Evolutionary conservation across 1,140 invertebrate genomes (phyloP).

Genomic region (Lucilia sericata): DNA sequence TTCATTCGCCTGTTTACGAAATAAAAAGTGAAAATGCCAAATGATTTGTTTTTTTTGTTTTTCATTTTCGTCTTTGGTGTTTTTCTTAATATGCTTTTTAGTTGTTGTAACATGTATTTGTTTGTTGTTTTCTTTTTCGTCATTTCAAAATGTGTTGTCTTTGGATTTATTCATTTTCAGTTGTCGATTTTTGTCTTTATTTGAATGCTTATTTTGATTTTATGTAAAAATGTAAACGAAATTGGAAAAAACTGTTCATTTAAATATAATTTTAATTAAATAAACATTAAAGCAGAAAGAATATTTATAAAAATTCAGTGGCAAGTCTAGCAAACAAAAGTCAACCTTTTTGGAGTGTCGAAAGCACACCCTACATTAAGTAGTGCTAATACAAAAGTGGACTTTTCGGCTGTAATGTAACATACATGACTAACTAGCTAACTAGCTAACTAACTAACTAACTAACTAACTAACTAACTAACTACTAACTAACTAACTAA

Average conservation of each 20-base stretch:
- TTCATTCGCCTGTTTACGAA: conserved; percentile 7
- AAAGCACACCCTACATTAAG: too few relatives aligned
- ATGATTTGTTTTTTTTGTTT: background rate
- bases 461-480: too few relatives aligned
- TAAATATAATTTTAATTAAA: background rate
- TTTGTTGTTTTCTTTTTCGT: background rate
- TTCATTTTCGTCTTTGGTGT: background rate
- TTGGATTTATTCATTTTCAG: background rate
- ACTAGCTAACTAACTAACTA: too few relatives aligned
- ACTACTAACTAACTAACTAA: too few relatives aligned
- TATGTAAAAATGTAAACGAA: background rate
- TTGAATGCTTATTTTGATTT: background rate
- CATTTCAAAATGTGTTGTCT: background rate
- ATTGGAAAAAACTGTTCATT: background rate
- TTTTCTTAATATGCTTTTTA: background rate
- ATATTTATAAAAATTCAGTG: background rate
- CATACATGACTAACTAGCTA: too few relatives aligned
- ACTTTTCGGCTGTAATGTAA: too few relatives aligned
- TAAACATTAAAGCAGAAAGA: background rate
- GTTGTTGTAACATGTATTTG: background rate
- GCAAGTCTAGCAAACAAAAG: background rate
- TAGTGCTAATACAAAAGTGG: too few relatives aligned
- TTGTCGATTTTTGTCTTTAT: background rate
- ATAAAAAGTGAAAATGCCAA: conserved; percentile 6
- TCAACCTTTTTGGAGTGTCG: too few relatives aligned